These are phyloP conservation scores for Melanotaenia duboulayi DNA, from an alignment of 2,113 vertebrate genomes.

Conservation along the genomic window DNA sequence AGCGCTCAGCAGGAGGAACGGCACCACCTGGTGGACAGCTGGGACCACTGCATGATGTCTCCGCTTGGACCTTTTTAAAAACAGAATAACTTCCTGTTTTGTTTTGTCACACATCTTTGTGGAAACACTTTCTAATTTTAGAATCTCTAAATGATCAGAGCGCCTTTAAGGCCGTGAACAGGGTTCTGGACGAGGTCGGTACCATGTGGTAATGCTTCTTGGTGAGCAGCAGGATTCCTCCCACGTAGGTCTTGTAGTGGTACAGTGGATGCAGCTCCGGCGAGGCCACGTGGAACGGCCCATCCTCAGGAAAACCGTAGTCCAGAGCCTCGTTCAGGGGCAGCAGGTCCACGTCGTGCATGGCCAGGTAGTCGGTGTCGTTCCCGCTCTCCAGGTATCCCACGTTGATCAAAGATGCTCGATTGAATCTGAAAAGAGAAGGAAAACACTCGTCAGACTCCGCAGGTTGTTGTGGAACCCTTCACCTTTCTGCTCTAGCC, in stretches of 20 bases:
- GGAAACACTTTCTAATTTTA: too few relatives aligned
- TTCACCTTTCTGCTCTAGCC: too few relatives aligned
- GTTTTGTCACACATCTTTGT: too few relatives aligned
- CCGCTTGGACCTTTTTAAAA: too few relatives aligned
- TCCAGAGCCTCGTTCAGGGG: slow-evolving; percentile 93
- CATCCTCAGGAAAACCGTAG: slow-evolving; percentile 91
- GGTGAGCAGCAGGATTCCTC: slow-evolving; percentile 95
- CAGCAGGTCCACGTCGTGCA: slow-evolving; percentile 97
- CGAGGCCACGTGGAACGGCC: slow-evolving; percentile 95
- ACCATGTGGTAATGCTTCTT: slow-evolving; percentile 93
- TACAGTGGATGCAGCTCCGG: slow-evolving; percentile 97
- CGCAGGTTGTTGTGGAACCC: too few relatives aligned
- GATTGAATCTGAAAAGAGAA: slow-evolving; percentile 88
- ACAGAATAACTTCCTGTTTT: too few relatives aligned
- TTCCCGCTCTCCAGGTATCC: slow-evolving; percentile 94
- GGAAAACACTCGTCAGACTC: neutral
- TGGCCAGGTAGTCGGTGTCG: slow-evolving; percentile 96
- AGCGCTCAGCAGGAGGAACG: neutral
- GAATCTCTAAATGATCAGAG: too few relatives aligned
- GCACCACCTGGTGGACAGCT: slow-evolving; percentile 17
- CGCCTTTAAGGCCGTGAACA: too few relatives aligned
- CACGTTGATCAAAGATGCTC: slow-evolving; percentile 95
- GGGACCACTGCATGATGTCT: neutral
- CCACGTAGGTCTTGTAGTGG: slow-evolving; percentile 97
- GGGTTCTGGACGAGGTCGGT: neutral